phyloP scores from a whole-genome alignment of 2,797 vertebrate species.

The Lepilemur ruficaudatus region DNA sequence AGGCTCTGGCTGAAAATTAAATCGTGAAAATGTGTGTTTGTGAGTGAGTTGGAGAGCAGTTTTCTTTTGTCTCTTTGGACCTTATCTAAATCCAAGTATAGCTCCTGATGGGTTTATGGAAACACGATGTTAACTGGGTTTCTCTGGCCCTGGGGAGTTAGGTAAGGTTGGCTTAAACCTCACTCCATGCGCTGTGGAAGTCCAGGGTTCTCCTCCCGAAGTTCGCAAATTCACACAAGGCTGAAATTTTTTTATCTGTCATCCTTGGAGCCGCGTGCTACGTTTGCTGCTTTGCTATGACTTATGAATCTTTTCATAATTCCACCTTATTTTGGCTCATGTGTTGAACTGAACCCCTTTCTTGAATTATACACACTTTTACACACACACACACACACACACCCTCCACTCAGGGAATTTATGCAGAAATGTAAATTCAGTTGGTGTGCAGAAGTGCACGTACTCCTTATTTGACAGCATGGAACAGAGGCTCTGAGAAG shows the following conservation, averaged over 20 bases:
- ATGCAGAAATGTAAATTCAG: neutral
- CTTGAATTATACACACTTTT: too few relatives aligned
- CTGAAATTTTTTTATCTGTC: neutral
- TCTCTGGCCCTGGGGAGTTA: neutral
- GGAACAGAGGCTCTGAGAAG: neutral
- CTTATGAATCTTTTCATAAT: neutral
- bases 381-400: neutral
- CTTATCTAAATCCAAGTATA: neutral
- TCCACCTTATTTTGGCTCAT: neutral
- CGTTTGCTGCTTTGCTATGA: neutral
- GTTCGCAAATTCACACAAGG: neutral
- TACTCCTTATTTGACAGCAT: neutral
- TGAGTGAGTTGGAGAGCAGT: neutral
- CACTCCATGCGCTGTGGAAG: rapidly evolving
- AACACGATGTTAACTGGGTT: neutral
- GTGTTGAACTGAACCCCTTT: neutral
- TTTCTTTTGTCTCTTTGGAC: neutral
- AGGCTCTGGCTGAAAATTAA: neutral
- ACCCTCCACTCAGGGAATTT: neutral
- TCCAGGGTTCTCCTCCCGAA: neutral
- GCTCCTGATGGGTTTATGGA: neutral
- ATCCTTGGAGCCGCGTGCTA: neutral
- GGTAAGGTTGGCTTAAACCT: neutral
- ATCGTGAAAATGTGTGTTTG: neutral
- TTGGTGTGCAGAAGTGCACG: neutral